Evolutionary conservation across 2,888 invertebrate genomes (phyloP), one percentile per base, ranked within the genome.

Genomic region (Apeira syringaria): DNA sequence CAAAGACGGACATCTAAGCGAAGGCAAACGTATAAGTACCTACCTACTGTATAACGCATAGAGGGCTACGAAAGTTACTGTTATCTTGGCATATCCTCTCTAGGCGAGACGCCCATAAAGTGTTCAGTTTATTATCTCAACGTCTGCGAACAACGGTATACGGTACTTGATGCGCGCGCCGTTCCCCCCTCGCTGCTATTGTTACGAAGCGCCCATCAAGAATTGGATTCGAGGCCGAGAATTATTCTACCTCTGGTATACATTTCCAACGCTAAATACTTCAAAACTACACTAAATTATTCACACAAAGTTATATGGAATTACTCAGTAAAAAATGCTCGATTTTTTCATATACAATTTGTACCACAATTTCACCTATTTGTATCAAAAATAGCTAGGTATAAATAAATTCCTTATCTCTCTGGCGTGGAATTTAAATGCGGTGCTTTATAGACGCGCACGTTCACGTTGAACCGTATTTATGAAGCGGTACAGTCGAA

Each of bases 81-180:
- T 90, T 90, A 90, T 90, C 90, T 90, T 87, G 88, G 87, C 88
- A 90, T 90, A 90, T 90, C 90, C 90, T 90, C 89, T 87, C 87
- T 87, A 88, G 89, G 86, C 86, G 77, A 80, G 74, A 75, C 80
- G 82, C 66, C 75, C 72, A 88, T 85, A 88, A 86, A 85, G 84
- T 77, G 77, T 58, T 53, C 58, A 55, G 64, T 78, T 81, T 83
- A 81, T 83, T 83, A 81, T 79, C 83, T 81, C 77, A 66, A 61
- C 56, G 64, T 58, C 48, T 61, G 47, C 67, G 68, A 72, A 78
- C 73, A 77, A 65, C 70, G 70, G 67, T 75, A 76, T 66, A 58
- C 68, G 59, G 75, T 77, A 77, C 85, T 84, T 84, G 68, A 79
- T 85, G 80, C 70, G 81, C 82, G 75, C 76, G 74, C 74, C 69